Conservation (phyloP, 2,113 vertebrate species). For the Chiloscyllium plagiosum region DNA sequence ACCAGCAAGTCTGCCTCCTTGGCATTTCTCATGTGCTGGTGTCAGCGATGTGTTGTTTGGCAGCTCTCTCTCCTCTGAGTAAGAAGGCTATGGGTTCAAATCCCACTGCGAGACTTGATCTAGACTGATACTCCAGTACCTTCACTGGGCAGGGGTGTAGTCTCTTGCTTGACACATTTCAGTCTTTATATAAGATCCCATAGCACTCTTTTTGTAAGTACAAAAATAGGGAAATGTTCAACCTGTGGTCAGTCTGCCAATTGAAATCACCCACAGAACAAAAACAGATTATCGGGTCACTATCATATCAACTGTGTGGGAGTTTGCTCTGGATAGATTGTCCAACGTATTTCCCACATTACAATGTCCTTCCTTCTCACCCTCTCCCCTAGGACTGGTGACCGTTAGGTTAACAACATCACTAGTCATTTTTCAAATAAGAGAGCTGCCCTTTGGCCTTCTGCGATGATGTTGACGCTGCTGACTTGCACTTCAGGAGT, state of each 20-base stretch:
- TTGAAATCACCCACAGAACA: background rate
- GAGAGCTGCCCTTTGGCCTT: too few species aligned
- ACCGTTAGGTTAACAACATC: too few species aligned
- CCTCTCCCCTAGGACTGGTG: too few species aligned
- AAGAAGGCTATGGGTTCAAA: background rate
- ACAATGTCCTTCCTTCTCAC: too few species aligned
- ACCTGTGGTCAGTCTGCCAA: background rate
- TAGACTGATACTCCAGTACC: background rate
- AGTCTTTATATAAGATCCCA: too few species aligned
- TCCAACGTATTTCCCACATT: too few species aligned
- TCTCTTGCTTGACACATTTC: background rate
- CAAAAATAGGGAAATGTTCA: background rate
- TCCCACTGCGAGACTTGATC: background rate
- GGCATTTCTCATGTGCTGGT: background rate
- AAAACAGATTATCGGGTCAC: background rate
- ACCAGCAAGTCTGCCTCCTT: background rate
- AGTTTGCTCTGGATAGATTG: too few species aligned
- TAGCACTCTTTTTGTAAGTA: too few species aligned
- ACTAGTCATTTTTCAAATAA: too few species aligned
- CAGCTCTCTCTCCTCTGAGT: background rate
- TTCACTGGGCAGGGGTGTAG: background rate
- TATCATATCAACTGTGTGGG: too few species aligned
- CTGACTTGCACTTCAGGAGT: too few species aligned
- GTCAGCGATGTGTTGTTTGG: background rate
- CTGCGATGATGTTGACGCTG: too few species aligned